Percentiles rank a stretch among this genome's conserved stretches.
phyloP scores from a whole-genome alignment of 2,888 invertebrate genomes.

The Caprella mutica region DNA sequence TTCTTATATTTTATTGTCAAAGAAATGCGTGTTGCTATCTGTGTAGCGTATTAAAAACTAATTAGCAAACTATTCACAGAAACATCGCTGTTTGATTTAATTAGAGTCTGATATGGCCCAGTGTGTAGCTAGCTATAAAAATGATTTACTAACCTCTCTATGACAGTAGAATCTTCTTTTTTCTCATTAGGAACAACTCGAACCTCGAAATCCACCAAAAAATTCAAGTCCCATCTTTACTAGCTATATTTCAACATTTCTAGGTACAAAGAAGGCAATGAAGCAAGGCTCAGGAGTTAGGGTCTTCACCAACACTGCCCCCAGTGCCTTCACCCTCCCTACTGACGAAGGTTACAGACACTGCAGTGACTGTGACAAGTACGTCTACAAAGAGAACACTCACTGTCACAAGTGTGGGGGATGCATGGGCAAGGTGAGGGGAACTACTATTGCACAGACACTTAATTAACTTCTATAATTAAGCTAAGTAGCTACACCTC shows the following conservation, averaged over 20 bases:
- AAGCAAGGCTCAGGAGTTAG: conserved; percentile 73
- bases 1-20: too few relatives aligned
- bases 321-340: conserved; percentile 45
- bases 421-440: conserved; percentile 53
- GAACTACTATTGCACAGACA: not conserved
- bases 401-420: conserved; percentile 64
- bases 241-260: not conserved
- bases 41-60: too few relatives aligned
- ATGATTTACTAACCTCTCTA: too few relatives aligned
- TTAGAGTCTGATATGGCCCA: too few relatives aligned
- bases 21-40: too few relatives aligned
- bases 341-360: conserved; percentile 55
- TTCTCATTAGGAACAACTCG: too few relatives aligned
- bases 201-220: too few relatives aligned
- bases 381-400: conserved; percentile 54
- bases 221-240: not conserved
- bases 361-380: conserved; percentile 60
- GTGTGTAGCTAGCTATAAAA: too few relatives aligned
- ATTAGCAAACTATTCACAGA: too few relatives aligned
- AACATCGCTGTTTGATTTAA: too few relatives aligned
- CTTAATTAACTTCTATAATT: not conserved
- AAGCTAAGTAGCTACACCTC: not conserved
- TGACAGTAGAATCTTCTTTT: too few relatives aligned
- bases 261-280: conserved; percentile 41
- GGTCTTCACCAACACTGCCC: conserved; percentile 69